Evolutionary conservation across 2,113 vertebrate species (phyloP).

Genomic region (Gasterosteus aculeatus): DNA sequence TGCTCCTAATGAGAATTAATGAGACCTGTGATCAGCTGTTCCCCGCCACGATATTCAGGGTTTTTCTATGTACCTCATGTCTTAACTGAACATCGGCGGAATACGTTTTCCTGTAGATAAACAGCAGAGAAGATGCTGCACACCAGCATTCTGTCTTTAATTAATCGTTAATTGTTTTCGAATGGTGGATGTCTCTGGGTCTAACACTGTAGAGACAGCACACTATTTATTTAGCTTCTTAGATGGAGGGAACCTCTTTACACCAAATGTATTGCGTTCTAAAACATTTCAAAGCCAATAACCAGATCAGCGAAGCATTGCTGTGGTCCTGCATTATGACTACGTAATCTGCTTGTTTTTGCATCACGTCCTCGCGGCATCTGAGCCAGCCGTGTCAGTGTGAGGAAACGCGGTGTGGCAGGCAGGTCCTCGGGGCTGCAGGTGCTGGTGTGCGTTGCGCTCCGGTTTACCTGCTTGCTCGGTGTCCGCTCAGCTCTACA

Average conservation of each 20-base stretch:
- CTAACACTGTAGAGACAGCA: neutral
- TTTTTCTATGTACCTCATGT: slow-evolving; percentile 32
- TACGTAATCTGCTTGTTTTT: slow-evolving; percentile 40
- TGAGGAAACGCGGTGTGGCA: slow-evolving; percentile 58
- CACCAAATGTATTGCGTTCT: neutral
- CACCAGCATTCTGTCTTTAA: neutral
- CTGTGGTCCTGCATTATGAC: neutral
- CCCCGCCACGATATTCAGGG: slow-evolving; percentile 21
- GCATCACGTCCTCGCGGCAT: slow-evolving; percentile 41
- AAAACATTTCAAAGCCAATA: neutral
- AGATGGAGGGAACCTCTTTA: neutral
- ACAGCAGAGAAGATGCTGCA: slow-evolving; percentile 4
- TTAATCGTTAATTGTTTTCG: neutral
- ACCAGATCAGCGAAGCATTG: slow-evolving; percentile 3
- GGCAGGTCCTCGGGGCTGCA: slow-evolving; percentile 51
- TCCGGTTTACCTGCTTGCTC: slow-evolving; percentile 49
- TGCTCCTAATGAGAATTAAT: slow-evolving; percentile 67
- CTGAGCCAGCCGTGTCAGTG: slow-evolving; percentile 25
- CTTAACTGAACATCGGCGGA: slow-evolving; percentile 23
- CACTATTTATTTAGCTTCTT: neutral
- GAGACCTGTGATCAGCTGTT: slow-evolving; percentile 50
- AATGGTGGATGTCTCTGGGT: neutral
- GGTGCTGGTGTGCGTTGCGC: slow-evolving; percentile 40
- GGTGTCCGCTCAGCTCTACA: slow-evolving; percentile 45
- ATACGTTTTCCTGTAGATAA: slow-evolving; percentile 33